phyloP scores from a whole-genome alignment of 2,888 invertebrate species.

The Metopia argyrocephala region DNA sequence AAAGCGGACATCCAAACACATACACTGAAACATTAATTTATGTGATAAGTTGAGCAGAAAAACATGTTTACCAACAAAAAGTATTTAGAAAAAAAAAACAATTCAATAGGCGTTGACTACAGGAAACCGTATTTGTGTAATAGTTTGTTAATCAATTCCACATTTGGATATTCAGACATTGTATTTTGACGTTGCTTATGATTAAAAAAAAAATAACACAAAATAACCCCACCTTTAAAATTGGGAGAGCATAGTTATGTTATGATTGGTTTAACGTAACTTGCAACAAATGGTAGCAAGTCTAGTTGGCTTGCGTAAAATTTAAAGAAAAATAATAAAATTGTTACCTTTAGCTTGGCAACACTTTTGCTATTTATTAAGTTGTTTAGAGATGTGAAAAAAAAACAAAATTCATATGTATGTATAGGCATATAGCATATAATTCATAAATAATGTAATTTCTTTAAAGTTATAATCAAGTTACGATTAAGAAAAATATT shows the following conservation, averaged over 20 bases:
- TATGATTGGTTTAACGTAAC: too few relatives aligned
- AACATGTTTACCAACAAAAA: not conserved
- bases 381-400: too few relatives aligned
- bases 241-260: too few relatives aligned
- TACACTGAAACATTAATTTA: not conserved
- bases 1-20: conserved; percentile 49
- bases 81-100: not conserved
- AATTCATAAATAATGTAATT: conserved; percentile 44
- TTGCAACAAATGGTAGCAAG: not conserved
- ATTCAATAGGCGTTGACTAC: conserved; percentile 54
- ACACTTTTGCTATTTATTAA: too few relatives aligned
- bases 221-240: not conserved
- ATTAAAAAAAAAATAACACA: not conserved
- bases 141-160: conserved; percentile 46
- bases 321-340: not conserved
- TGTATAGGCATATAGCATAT: not conserved
- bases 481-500: conserved; percentile 33
- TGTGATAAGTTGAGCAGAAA: too few relatives aligned
- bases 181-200: not conserved
- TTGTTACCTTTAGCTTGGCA: not conserved
- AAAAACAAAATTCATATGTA: not conserved
- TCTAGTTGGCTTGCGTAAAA: not conserved
- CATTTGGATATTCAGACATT: not conserved
- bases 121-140: conserved; percentile 54
- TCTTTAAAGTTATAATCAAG: conserved; percentile 44